A percentile compares a stretch with the other conserved stretches of the same genome.
Conservation (phyloP, 2,113 vertebrate species). For the Larimichthys crocea region DNA sequence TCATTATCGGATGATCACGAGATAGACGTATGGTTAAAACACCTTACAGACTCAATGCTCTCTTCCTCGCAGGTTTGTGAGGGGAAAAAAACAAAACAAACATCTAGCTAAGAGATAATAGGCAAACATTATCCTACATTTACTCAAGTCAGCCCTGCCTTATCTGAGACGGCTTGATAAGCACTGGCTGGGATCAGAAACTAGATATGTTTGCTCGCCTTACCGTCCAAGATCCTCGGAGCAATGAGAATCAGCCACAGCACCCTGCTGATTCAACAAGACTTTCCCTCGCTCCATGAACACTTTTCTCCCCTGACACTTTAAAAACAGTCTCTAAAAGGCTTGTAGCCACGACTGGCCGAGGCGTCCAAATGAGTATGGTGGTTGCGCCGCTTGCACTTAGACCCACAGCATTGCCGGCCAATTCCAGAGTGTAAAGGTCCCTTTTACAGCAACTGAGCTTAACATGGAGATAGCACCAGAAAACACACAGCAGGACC, state of each 20-base stretch:
- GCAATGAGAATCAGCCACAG: neutral
- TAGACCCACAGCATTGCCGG: neutral
- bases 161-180: neutral
- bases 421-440: constrained; percentile 75
- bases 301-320: neutral
- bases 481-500: neutral
- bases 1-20: neutral
- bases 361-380: neutral
- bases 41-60: neutral
- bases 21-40: neutral
- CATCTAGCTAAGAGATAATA: neutral
- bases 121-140: neutral
- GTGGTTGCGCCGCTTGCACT: constrained; percentile 34
- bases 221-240: constrained; percentile 56
- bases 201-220: neutral
- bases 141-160: neutral
- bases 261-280: constrained; percentile 1
- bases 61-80: too few relatives aligned
- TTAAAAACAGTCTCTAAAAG: neutral
- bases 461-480: constrained; percentile 3
- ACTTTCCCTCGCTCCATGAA: constrained; percentile 68
- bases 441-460: constrained; percentile 68
- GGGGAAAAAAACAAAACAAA: neutral
- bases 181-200: neutral
- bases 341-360: neutral